Conservation (phyloP, 2,797 vertebrate species). For the Gambelia wislizenii region DNA sequence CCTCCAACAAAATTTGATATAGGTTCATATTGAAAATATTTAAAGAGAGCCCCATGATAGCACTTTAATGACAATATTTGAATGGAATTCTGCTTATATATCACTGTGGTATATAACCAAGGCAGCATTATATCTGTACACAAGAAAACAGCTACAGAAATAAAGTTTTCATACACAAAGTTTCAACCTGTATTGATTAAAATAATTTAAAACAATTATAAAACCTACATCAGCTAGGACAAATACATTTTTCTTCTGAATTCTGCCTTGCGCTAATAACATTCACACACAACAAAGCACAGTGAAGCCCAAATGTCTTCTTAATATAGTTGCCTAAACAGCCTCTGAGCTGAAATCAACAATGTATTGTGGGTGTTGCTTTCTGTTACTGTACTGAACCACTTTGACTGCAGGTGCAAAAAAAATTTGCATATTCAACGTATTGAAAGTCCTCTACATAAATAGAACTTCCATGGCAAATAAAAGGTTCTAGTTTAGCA, state of each 20-base stretch:
- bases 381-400: too few relatives aligned
- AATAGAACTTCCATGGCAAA: too few relatives aligned
- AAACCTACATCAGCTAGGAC: not conserved
- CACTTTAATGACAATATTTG: too few relatives aligned
- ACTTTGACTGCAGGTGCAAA: too few relatives aligned
- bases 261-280: not conserved
- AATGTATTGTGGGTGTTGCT: too few relatives aligned
- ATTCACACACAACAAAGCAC: not conserved
- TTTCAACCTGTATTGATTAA: not conserved
- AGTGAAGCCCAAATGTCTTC: not conserved
- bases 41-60: not conserved
- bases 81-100: not conserved
- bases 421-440: too few relatives aligned
- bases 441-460: too few relatives aligned
- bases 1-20: not conserved
- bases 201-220: not conserved
- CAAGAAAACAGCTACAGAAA: not conserved
- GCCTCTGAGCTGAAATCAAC: too few relatives aligned
- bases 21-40: not conserved
- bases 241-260: not conserved
- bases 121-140: not conserved
- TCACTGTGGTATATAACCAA: not conserved
- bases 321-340: not conserved
- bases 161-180: too few relatives aligned
- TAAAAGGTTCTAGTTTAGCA: too few relatives aligned